Base-by-base conservation (phyloP, 2,797 vertebrate genomes). In the Fringilla coelebs region DNA sequence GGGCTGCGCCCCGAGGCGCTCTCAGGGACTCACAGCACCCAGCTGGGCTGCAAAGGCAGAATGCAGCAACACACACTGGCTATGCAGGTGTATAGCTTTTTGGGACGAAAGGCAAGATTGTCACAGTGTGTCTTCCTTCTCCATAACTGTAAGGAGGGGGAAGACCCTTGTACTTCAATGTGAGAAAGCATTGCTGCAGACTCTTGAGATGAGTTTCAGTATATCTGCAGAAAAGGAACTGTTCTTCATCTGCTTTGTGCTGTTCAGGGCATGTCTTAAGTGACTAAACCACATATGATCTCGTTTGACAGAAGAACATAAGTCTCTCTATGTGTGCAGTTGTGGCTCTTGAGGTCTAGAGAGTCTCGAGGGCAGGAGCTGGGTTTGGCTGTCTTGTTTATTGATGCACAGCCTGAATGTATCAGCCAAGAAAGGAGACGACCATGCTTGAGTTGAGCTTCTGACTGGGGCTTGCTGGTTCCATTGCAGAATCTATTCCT, bases 381-480 rank as follows among this genome's bases (percentile, higher is more conserved):
- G 26, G 9, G 5, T 85, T 71, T 67, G 29, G 13, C 66, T 67
- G 9, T 46, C 63, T n/a, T 49, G 21, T 79, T 85, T 75, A 41
- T 52, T 79, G 29, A 10, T 65, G 26, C 2, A 10, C 9, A 7
- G 34, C 4, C 10, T 6, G 1, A 29, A 12, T n/a, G 9, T 51
- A 31, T 11, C 41, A 17, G 22, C 24, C 43, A 19, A 41, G 51
- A 67, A 45, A 57, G 17, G 18, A 51, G 31, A 24, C 0, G 0
- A 54, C 3, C 26, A 11, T 46, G 17, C 25, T 36, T 70, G 17
- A 14, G 13, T 51, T 68, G 32, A 54, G 3, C 65, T 73, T 85
- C n/a, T 71, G 36, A 60, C 36, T 73, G 34, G 10, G 29, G 4
- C 8, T 15, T 82, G 19, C 10, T 34, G 26, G 17, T 70, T 54